A percentile compares a stretch with the other conserved stretches of the same genome.
Conservation (phyloP, 2,797 vertebrate genomes). For the Oreochromis grahami region DNA sequence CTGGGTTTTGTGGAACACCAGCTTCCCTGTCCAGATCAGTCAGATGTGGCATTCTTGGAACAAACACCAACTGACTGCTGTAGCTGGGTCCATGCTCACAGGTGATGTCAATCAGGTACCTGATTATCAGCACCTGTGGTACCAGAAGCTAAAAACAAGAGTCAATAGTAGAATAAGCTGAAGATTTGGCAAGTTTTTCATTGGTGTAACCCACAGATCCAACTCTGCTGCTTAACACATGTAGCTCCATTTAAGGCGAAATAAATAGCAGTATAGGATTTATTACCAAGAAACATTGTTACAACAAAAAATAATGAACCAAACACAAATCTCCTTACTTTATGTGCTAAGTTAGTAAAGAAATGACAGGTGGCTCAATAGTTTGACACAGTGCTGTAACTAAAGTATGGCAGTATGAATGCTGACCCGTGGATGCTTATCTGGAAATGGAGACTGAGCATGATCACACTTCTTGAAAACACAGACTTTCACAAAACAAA, state of each 20-base stretch:
- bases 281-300: neutral
- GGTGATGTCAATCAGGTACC: neutral
- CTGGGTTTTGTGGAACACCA: neutral
- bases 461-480: neutral
- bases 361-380: neutral
- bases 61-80: neutral
- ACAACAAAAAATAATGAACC: neutral
- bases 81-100: neutral
- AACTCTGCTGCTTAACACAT: neutral
- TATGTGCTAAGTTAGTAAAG: neutral
- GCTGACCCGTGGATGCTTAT: neutral
- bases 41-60: neutral
- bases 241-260: neutral
- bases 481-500: neutral
- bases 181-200: neutral
- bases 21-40: neutral
- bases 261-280: neutral
- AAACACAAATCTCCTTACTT: neutral
- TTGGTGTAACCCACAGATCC: neutral
- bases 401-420: neutral
- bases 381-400: neutral
- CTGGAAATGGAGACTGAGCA: neutral
- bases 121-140: neutral
- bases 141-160: neutral
- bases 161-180: neutral